Evolutionary conservation across 2,888 invertebrate genomes (phyloP), one percentile per base, ranked within the genome.

Genomic region (Volucella inflata): DNA sequence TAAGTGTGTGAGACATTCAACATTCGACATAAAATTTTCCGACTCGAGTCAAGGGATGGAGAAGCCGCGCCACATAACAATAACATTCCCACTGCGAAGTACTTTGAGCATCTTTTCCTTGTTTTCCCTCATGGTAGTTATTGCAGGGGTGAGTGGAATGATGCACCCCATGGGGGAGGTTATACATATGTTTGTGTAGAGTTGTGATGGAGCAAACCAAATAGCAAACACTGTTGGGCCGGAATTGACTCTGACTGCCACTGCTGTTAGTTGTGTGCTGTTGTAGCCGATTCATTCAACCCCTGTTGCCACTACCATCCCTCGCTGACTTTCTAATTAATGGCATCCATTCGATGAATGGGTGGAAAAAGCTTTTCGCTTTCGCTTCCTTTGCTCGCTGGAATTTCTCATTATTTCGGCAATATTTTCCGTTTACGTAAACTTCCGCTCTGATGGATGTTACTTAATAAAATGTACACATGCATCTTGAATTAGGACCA

Each of bases 381-480:
- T 72, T 77, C 68, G 71, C 75, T 71, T 79, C 50, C 75, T 75
- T 80, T 76, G 50, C 78, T 84, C 76, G 17, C 60, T 79, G 87
- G 87, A 87, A 87, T 87, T 87, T 87, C 87, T 87, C 87, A 87
- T 87, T 87, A 87, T 87, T 87, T 87, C 84, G 84, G 84, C 87
- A 84, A 87, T 87, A 87, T 85, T 85, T 85, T 51, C 81, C 76
- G 85, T 85, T 85, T 85, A 85, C 85, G 85, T 81, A 85, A 85
- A 85, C 81, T 81, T 85, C 81, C 76, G 81, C 85, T 81, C 85
- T 85, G 85, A 85, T 85, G 80, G 85, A 85, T 85, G 85, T 85
- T 85, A 81, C 81, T 85, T 85, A 81, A 85, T 85, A 85, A 85
- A 85, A 85, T 81, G 81, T 85, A 81, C 81, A 81, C 81, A 85